A percentile compares a stretch with the other conserved stretches of the same genome.
phyloP scores from a whole-genome alignment of 2,113 vertebrate genomes.

The Grantiella picta region DNA sequence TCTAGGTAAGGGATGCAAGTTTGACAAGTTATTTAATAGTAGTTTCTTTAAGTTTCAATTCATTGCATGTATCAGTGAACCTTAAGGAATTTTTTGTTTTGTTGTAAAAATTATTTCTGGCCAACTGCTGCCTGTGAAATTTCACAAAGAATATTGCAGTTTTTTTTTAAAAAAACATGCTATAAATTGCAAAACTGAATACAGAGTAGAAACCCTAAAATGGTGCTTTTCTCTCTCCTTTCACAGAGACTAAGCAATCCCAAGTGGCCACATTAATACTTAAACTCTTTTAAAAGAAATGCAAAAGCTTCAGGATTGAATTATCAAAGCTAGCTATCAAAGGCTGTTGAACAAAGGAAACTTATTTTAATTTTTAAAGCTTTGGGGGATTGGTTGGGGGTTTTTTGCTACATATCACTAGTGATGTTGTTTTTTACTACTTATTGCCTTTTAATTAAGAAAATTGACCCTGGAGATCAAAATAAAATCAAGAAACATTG shows the following conservation, averaged over 20 bases:
- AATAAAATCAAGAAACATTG: background rate
- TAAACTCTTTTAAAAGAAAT: slow-evolving; percentile 6
- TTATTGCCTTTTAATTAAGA: background rate
- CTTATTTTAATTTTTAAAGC: background rate
- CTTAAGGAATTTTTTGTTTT: background rate
- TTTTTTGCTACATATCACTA: background rate
- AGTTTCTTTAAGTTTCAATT: background rate
- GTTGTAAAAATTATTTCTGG: background rate
- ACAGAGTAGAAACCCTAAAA: background rate
- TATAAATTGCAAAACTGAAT: background rate
- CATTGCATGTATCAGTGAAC: background rate
- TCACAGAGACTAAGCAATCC: background rate
- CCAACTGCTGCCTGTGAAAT: background rate
- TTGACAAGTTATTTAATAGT: background rate
- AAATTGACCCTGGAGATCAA: background rate
- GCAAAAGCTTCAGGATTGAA: background rate
- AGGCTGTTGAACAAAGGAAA: background rate
- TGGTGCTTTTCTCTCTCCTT: background rate
- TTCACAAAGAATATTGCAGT: background rate
- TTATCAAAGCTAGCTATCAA: background rate
- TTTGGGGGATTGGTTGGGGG: background rate
- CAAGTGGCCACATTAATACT: background rate
- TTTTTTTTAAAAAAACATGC: background rate
- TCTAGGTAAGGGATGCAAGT: background rate
- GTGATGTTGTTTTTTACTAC: background rate